phyloP scores from a whole-genome alignment of 2,888 invertebrate genomes.

The Psococerastis gibbosa region DNA sequence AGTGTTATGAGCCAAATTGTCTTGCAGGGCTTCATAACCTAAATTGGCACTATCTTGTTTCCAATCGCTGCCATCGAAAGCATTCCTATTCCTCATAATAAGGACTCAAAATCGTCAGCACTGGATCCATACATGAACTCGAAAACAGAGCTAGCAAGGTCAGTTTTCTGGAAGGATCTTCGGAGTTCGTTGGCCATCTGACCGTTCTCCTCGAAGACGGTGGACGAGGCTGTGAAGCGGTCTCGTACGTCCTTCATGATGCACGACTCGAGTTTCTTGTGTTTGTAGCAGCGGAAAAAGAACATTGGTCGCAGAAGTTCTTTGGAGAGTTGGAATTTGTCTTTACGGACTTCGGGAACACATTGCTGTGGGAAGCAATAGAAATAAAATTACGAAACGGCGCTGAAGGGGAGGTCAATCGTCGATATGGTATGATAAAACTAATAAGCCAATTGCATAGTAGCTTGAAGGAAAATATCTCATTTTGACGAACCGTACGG shows the following conservation, averaged over 20 bases:
- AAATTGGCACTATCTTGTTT: too few species aligned
- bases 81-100: slow-evolving; percentile 4
- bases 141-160: neutral
- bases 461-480: too few species aligned
- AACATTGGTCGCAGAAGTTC: slow-evolving; percentile 48
- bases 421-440: too few species aligned
- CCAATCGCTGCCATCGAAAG: neutral
- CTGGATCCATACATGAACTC: slow-evolving; percentile 8
- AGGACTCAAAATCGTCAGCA: slow-evolving; percentile 3
- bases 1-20: too few species aligned
- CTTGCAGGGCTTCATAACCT: too few species aligned
- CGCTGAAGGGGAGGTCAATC: too few species aligned
- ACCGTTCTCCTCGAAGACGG: slow-evolving; percentile 31
- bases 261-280: slow-evolving; percentile 50
- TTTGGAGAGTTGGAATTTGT: slow-evolving; percentile 39
- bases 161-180: slow-evolving; percentile 3
- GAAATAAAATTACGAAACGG: too few species aligned
- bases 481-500: too few species aligned
- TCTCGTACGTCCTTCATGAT: slow-evolving; percentile 52
- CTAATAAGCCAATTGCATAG: too few species aligned
- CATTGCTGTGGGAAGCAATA: too few species aligned
- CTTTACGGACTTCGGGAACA: slow-evolving; percentile 43
- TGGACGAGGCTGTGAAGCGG: slow-evolving; percentile 33
- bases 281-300: slow-evolving; percentile 55
- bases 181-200: slow-evolving; percentile 27